Evolutionary conservation across 2,113 vertebrate genomes (phyloP), one percentile per base, ranked within the genome.

Genomic region (Rhynchomys soricoides): DNA sequence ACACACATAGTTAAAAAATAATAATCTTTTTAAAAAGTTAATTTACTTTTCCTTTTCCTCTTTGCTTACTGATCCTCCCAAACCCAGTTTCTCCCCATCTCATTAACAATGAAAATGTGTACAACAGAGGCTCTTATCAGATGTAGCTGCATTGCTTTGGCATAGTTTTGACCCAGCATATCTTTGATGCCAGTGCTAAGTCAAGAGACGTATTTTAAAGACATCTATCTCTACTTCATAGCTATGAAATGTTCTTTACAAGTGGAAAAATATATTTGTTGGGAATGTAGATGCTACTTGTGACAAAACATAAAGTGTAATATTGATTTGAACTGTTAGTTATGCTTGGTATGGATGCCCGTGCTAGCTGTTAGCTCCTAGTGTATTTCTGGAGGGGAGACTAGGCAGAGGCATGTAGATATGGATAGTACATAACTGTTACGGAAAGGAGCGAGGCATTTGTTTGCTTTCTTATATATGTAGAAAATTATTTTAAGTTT

Each of bases 401-500:
- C 40, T 90, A 68, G 15, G 82, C 70, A 93, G 74, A 89, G 31
- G 37, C 21, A 43, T 78, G 48, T 94, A 62, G 26, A 59, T 83
- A 19, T 94, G 74, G 45, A 52, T 74, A 7, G 79, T 50, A 95
- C 22, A 34, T 92, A 45, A 45, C 1, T 89, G 50, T 68, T 86
- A 91, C 89, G 75, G 59, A 83, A 90, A 7, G 24, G 1, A 4
- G 40, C n/a, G 15, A 86, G 31, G 22, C 19, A 31, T 78, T 96
- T 55, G 68, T 31, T 93, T 86, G 7, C 26, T 92, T 85, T 45
- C 57, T 87, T 86, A 45, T 92, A 0, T 89, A 21, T 74, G 45
- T 91, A 89, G 59, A 86, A 92, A 94, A 71, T 93, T 94, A 17
- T 87, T 92, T 45, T 75, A 50, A 40, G 19, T 64, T 52, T 95